Base-by-base conservation (phyloP, 1,140 invertebrate genomes). In the Tetramorium parvispinum region DNA sequence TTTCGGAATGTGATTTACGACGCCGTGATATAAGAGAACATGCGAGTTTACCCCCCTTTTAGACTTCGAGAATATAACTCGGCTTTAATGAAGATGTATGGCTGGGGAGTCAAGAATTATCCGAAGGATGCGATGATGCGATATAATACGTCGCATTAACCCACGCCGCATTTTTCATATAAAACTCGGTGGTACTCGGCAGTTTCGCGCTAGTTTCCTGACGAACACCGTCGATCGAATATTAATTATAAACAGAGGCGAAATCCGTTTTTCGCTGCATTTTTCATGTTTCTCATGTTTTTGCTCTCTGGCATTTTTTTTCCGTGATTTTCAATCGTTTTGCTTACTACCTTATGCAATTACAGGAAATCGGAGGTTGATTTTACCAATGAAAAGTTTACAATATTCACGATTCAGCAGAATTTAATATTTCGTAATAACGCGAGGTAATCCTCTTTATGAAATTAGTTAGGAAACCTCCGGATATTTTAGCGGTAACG, bases 1-100 rank as follows among this genome's bases (percentile, higher is more conserved):
- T 94, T 93, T 92, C 85, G 81, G 90, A 92, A 93, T 93, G 92
- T 94, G 93, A 94, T 94, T 93, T 94, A 94, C 93, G 90, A 91
- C 82, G 89, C 43, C 46, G 55, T 70, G 71, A 81, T 85, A 73
- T 76, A 86, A 85, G 85, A 77, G 85, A 88, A 85, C 40, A 63
- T 83, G 88, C 90, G 89, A 77, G 71, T 75, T 59, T 83, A 70
- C 32, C 49, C 70, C 51, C 53, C 43, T 59, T 83, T 83, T 75
- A 75, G 79, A 83, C 68, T 83, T 87, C 66, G 78, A 86, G 86
- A 87, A 85, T 90, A 88, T 92, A 92, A 92, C 91, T 93, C 91
- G 53, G 68, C 53, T 89, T 85, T 94, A 94, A 94, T 93, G 93
- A 94, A 93, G 93, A 94, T 89, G 87, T 93, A 94, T 93, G 89